phyloP scores from a whole-genome alignment of 2,888 invertebrate genomes.

The Colletes collaris region DNA sequence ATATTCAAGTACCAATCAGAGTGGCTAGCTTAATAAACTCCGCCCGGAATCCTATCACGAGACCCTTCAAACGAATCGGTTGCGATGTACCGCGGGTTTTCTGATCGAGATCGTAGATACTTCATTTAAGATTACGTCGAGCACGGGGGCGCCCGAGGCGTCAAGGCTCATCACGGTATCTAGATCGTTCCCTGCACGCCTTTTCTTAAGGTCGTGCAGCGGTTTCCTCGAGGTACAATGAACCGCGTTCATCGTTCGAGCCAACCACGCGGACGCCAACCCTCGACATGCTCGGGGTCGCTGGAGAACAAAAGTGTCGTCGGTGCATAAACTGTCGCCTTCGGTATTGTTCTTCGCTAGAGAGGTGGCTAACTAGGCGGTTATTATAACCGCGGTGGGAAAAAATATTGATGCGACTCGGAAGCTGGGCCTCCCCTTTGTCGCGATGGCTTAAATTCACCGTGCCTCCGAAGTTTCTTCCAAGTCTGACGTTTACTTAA shows the following conservation, averaged over 20 bases:
- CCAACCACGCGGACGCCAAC: conserved; percentile 32
- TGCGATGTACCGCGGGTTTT: conserved; percentile 11
- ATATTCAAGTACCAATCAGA: neutral
- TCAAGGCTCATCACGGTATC: conserved; percentile 26
- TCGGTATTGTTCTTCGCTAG: conserved; percentile 49
- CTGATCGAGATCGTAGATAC: conserved; percentile 11
- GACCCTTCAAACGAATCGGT: conserved; percentile 4
- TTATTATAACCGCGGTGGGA: conserved; percentile 57
- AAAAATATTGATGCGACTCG: conserved; percentile 62
- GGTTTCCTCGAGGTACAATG: conserved; percentile 50
- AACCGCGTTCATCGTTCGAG: conserved; percentile 60
- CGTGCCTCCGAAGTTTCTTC: conserved; percentile 20
- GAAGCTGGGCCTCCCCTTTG: neutral
- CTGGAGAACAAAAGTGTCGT: conserved; percentile 55
- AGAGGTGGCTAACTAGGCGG: conserved; percentile 49
- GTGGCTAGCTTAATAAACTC: neutral
- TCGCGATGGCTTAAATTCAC: conserved; percentile 14
- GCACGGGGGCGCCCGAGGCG: conserved; percentile 4
- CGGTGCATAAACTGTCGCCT: conserved; percentile 50
- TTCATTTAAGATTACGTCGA: conserved; percentile 23
- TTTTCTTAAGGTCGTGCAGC: conserved; percentile 34
- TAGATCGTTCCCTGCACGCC: conserved; percentile 22
- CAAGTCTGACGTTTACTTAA: conserved; percentile 19
- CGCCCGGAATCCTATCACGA: neutral
- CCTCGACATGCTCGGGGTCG: conserved; percentile 14